Evolutionary conservation across 2,888 invertebrate genomes (phyloP), one percentile per base, ranked within the genome.

Genomic region (Ormyrus pomaceus): DNA sequence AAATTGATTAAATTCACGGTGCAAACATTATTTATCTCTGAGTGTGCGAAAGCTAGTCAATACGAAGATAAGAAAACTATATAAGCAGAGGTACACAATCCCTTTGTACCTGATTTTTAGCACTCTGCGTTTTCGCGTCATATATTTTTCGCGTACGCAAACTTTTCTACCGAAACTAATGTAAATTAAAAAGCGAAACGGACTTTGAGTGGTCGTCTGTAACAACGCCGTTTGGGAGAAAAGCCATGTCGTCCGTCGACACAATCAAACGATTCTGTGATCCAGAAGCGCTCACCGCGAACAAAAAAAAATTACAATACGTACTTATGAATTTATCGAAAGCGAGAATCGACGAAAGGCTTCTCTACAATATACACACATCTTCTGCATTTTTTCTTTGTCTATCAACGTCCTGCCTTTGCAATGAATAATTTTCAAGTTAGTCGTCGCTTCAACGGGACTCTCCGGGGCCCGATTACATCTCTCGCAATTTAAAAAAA

Each of bases 221-320:
- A 34, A 34, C 34, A 64, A 62, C 34, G 50, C 59, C 9, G 56
- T 11, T 59, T 34, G 2, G 11, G 62, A 3, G 11, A 68, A 8
- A 79, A 59, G 74, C 73, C 58, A 51, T 51, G 46, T 56, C 13
- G 65, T 50, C 64, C 66, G 34, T 71, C 61, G 65, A 61, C 73
- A 50, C 55, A 69, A 79, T 74, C 73, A 64, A 79, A 79, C 55
- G 66, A 56, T 56, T 74, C 79, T 74, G 79, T 79, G 79, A 79
- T 79, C 55, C 65, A 71, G 53, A 59, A 66, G 34, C 65, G 56
- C 70, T 59, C 58, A 48, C 48, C 58, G 65, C 65, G 45, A 34
- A 34, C 1, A 34, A 34, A 34, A 34, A 3, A 58, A 69, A 72
- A 66, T 66, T 48, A 53, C 13, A 58, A 58, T 34, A 66, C 6